Evolutionary conservation across 1,140 invertebrate species (phyloP).

Genomic region (Ectropis grisescens): DNA sequence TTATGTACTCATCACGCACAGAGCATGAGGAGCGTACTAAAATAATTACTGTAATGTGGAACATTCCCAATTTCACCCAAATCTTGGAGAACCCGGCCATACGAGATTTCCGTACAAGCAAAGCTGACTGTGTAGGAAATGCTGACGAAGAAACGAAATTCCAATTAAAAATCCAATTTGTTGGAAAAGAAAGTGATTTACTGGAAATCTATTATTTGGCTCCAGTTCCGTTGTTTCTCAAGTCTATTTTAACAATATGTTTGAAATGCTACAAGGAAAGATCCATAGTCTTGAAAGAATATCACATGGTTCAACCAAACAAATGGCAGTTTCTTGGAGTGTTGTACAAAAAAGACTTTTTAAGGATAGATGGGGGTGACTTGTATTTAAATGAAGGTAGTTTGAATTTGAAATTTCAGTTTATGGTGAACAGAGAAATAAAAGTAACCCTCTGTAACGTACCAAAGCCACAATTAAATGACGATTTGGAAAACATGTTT

Average conservation of each 20-base stretch:
- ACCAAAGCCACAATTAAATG: slow-evolving; percentile 39
- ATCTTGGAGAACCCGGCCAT: slow-evolving; percentile 43
- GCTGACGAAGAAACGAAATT: slow-evolving; percentile 24
- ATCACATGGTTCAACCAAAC: slow-evolving; percentile 47
- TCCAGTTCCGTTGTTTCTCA: slow-evolving; percentile 44
- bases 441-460: slow-evolving; percentile 37
- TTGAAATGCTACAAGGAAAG: slow-evolving; percentile 53
- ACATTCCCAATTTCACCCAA: slow-evolving; percentile 36
- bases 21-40: slow-evolving; percentile 56
- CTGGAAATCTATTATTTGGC: slow-evolving; percentile 57
- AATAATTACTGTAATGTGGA: slow-evolving; percentile 56
- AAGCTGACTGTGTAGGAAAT: slow-evolving; percentile 34
- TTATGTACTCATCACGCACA: slow-evolving; percentile 44
- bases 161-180: slow-evolving; percentile 55
- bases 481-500: slow-evolving; percentile 51
- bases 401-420: slow-evolving; percentile 51
- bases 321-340: slow-evolving; percentile 57
- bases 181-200: slow-evolving; percentile 48
- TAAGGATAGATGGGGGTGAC: slow-evolving; percentile 23
- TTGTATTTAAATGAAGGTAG: slow-evolving; percentile 46
- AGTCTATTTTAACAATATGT: slow-evolving; percentile 49
- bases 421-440: slow-evolving; percentile 49
- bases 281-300: slow-evolving; percentile 50
- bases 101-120: slow-evolving; percentile 45
- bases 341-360: slow-evolving; percentile 38